These are phyloP conservation scores for Plagodis dolabraria DNA, from an alignment of 2,888 invertebrate genomes.

Conservation along the genomic window DNA sequence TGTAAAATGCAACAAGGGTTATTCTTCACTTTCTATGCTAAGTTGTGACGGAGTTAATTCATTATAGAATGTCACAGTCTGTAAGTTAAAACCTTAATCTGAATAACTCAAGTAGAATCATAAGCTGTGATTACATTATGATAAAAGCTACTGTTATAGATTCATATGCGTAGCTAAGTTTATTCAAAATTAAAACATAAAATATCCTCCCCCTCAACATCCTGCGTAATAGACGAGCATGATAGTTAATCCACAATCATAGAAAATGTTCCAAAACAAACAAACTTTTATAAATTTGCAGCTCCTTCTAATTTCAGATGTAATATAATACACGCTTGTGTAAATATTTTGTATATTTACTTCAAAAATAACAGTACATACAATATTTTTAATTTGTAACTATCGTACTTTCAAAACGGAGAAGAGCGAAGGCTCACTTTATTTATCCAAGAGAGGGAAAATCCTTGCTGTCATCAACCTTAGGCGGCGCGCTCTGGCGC, in stretches of 20 bases:
- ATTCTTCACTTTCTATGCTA: conserved; percentile 76
- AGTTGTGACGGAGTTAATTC: conserved; percentile 82
- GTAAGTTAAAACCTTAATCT: conserved; percentile 71
- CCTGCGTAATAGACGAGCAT: conserved; percentile 54
- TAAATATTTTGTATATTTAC: conserved; percentile 86
- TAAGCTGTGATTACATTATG: conserved; percentile 77
- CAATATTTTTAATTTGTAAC: conserved; percentile 83
- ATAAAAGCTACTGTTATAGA: conserved; percentile 81
- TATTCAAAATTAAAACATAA: conserved; percentile 73
- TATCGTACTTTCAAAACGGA: conserved; percentile 77
- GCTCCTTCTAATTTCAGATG: conserved; percentile 40
- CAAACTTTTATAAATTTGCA: conserved; percentile 37
- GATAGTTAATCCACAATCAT: conserved; percentile 42
- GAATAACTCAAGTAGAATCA: conserved; percentile 73
- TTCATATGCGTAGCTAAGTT: conserved; percentile 72
- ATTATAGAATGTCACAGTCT: conserved; percentile 76
- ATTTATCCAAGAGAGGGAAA: conserved; percentile 95
- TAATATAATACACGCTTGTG: conserved; percentile 82
- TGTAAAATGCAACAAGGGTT: conserved; percentile 83
- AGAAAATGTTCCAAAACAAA: conserved; percentile 45
- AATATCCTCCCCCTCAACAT: conserved; percentile 74
- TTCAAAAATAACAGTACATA: conserved; percentile 85
- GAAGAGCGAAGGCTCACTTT: conserved; percentile 71
- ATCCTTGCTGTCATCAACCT: conserved; percentile 97
- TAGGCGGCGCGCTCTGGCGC: conserved; percentile 86